Percentiles rank a stretch among this genome's conserved stretches.
phyloP scores from a whole-genome alignment of 1,140 invertebrate species.

The Bombus cullumanus region DNA sequence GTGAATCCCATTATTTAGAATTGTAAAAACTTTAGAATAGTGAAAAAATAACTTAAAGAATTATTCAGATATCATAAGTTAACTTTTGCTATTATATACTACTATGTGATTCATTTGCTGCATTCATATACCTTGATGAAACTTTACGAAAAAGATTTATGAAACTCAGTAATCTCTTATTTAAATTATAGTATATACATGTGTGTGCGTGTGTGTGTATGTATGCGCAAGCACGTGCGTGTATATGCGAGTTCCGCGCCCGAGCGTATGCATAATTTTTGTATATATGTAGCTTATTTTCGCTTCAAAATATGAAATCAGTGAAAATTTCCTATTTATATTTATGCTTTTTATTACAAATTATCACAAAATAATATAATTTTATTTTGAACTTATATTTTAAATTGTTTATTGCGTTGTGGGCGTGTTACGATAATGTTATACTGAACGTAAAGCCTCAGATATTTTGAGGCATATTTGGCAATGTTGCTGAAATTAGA shows the following conservation, averaged over 20 bases:
- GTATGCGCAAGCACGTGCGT: no score
- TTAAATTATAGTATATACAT: not conserved
- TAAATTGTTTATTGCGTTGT: not conserved
- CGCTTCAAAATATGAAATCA: not conserved
- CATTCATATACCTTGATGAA: not conserved
- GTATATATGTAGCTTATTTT: not conserved
- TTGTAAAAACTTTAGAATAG: not conserved
- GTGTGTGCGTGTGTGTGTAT: no score
- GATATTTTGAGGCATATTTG: slow-evolving; percentile 60
- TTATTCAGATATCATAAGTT: not conserved
- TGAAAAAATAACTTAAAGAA: not conserved
- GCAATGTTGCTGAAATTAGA: slow-evolving; percentile 72
- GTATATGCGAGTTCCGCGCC: not conserved
- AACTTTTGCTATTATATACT: not conserved
- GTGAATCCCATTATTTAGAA: not conserved
- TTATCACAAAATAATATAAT: not conserved
- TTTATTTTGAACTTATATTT: not conserved
- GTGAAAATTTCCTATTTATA: not conserved
- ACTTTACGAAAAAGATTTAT: not conserved
- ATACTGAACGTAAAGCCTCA: slow-evolving; percentile 1
- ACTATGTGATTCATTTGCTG: not conserved
- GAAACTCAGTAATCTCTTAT: not conserved
- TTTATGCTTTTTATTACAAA: not conserved
- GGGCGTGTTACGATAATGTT: not conserved
- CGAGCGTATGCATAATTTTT: not conserved